Percentiles rank a stretch among this genome's conserved stretches.
phyloP scores from a whole-genome alignment of 2,888 invertebrate species.

The Amiota mariae region DNA sequence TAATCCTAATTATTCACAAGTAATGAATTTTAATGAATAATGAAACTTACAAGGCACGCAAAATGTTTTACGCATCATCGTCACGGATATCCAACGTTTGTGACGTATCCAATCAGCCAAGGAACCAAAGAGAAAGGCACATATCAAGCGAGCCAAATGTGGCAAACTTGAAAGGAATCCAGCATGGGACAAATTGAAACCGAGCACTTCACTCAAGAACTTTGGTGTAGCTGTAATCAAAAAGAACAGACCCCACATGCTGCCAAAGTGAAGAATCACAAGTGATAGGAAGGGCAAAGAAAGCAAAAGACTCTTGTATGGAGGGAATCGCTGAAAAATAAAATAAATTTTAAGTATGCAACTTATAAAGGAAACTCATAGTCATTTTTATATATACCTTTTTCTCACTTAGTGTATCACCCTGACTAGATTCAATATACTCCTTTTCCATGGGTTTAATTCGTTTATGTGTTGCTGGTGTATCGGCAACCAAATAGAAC shows the following conservation, averaged over 20 bases:
- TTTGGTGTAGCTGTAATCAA: conserved; percentile 85
- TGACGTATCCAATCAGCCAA: conserved; percentile 79
- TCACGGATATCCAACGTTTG: conserved; percentile 74
- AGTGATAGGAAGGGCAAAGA: conserved; percentile 83
- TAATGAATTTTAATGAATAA: no score
- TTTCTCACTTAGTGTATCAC: conserved; percentile 76
- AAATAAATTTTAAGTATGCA: not conserved
- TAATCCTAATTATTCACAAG: not conserved
- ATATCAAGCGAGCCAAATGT: conserved; percentile 80
- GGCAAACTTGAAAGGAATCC: conserved; percentile 82
- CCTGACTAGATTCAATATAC: conserved; percentile 78
- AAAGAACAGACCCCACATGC: conserved; percentile 84
- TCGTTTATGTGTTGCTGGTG: conserved; percentile 78
- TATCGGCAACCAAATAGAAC: conserved; percentile 79
- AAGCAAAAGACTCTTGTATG: conserved; percentile 76
- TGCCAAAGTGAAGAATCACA: conserved; percentile 81
- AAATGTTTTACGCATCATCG: conserved; percentile 80
- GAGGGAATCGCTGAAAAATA: conserved; percentile 77
- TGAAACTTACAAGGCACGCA: conserved; percentile 77
- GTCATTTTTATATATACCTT: conserved; percentile 72
- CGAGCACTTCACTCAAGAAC: conserved; percentile 82
- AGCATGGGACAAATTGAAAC: conserved; percentile 81
- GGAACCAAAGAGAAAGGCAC: conserved; percentile 82
- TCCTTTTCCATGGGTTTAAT: conserved; percentile 79
- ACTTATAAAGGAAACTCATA: not conserved